Evolutionary conservation across 2,888 invertebrate genomes (phyloP).

Genomic region (Cephus rjabovi): DNA sequence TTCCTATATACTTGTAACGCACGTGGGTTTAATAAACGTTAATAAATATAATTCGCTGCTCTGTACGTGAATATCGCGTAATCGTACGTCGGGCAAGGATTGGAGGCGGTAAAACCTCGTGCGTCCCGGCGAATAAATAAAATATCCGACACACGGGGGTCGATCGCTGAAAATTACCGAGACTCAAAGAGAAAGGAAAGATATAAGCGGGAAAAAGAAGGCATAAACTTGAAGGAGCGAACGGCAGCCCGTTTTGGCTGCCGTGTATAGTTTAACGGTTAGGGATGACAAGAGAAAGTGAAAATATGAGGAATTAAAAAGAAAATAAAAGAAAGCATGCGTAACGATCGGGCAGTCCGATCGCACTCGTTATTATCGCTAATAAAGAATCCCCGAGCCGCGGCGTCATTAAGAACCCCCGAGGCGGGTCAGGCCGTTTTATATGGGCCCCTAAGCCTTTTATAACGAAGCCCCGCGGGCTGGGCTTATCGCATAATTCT

Average conservation of each 20-base stretch:
- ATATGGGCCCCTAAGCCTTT: neutral
- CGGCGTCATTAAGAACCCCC: neutral
- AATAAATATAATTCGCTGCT: neutral
- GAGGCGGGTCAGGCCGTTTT: neutral
- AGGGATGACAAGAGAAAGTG: neutral
- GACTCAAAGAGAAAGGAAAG: neutral
- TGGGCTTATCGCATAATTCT: neutral
- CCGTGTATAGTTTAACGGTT: no score
- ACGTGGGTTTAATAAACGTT: neutral
- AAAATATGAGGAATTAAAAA: neutral
- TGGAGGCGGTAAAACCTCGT: neutral
- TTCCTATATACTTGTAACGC: neutral
- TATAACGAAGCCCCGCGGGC: neutral
- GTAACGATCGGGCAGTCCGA: neutral
- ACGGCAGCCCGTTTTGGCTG: no score
- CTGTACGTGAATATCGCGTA: no score
- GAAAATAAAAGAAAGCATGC: neutral
- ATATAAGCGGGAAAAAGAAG: neutral
- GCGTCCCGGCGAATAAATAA: neutral
- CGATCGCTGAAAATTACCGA: neutral
- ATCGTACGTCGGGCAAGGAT: no score
- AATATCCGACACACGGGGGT: neutral
- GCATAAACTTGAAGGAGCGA: neutral
- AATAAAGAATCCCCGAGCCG: neutral
- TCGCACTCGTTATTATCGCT: neutral